Evolutionary conservation across 2,888 invertebrate species (phyloP), one percentile per base, ranked within the genome.

Genomic region (Latrodectus hesperus): DNA sequence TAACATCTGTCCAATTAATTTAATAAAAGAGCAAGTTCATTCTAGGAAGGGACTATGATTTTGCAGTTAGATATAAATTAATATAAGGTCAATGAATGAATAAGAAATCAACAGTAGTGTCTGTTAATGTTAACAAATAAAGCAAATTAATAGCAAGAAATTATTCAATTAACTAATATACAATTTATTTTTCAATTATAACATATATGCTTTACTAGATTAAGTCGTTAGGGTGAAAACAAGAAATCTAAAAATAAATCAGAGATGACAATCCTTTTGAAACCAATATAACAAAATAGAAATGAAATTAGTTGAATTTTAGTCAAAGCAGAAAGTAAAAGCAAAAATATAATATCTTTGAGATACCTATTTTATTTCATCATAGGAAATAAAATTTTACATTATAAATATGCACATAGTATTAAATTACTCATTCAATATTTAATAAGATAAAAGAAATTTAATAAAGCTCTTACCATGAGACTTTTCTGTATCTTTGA

Each of bases 401-500:
- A 38, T 38, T 38, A 60, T 60, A 10, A 60, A 60, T 60, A n/a
- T 60, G n/a, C 60, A 60, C 10, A 9, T 60, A 12, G n/a, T 60
- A 10, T 60, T 60, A 60, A 60, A n/a, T 10, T 10, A 6, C 12
- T 60, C 14, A 60, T 60, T 60, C 60, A 10, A 60, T 12, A 16
- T 16, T 60, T 22, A 22, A 22, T 22, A 22, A 22, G 6, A 12
- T 11, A 60, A 60, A 12, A 60, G 6, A 10, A 60, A 60, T 60
- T 11, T 10, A 68, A 70, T 78, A 14, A 38, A n/a, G 38, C 1
- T 73, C n/a, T 78, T 92, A 94, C 94, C 94, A 91, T 92, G 93
- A 38, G 93, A 91, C 91, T 94, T 94, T 91, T 95, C 95, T 14
- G 93, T 94, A 90, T 94, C 93, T 91, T 94, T 94, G 83, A 95